Evolutionary conservation across 2,888 invertebrate genomes (phyloP).

Genomic region (Drosophila austrosaltans): DNA sequence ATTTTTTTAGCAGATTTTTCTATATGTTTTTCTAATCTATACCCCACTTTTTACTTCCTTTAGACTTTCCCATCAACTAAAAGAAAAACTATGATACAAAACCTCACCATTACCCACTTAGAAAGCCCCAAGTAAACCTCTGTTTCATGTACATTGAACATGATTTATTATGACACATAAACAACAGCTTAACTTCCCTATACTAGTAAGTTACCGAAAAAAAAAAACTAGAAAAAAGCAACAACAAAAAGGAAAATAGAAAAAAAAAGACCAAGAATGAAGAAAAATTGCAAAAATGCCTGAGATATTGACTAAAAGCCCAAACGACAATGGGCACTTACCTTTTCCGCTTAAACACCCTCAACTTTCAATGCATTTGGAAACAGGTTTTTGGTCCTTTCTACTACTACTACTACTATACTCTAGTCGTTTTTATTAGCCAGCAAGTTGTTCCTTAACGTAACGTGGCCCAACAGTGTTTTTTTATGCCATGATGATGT

Average conservation of each 20-base stretch:
- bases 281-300: conserved; percentile 69
- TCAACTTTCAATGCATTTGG: conserved; percentile 61
- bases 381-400: conserved; percentile 51
- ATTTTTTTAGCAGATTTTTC: too few relatives aligned
- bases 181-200: conserved; percentile 78
- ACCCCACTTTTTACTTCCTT: too few relatives aligned
- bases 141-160: conserved; percentile 78
- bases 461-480: conserved; percentile 47
- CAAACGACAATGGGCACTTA: conserved; percentile 57
- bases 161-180: conserved; percentile 79
- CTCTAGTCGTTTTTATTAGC: conserved; percentile 64
- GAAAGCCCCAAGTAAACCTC: conserved; percentile 43
- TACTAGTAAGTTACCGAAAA: conserved; percentile 47
- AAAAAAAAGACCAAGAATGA: conserved; percentile 53
- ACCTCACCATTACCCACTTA: conserved; percentile 71
- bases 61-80: background rate
- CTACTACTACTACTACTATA: conserved; percentile 25
- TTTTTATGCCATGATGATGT: conserved; percentile 67
- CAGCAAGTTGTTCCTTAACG: conserved; percentile 70
- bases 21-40: too few relatives aligned
- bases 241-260: conserved; percentile 14
- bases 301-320: conserved; percentile 78
- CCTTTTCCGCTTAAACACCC: conserved; percentile 76
- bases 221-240: conserved; percentile 16
- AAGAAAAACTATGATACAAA: conserved; percentile 15